These are phyloP conservation scores for Pseudorhiza aurosa DNA, from an alignment of 30 jellyfish, hydroid and myxozoan genomes.

Conservation along the genomic window DNA sequence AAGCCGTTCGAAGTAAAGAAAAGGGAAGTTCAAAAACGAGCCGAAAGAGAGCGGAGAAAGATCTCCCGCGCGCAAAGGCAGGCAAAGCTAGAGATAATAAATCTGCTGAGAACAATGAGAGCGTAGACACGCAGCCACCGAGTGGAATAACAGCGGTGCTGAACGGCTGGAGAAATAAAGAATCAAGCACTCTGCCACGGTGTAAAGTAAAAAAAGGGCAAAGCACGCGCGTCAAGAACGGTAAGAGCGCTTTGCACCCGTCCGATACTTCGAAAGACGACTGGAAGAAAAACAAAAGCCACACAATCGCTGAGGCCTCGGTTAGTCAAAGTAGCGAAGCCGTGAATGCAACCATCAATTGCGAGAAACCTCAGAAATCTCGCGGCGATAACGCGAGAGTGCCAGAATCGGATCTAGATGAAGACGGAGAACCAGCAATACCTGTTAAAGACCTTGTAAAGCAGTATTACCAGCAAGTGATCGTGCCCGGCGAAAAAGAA, in stretches of 20 bases:
- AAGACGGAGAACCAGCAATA: not conserved
- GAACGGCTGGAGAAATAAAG: conserved; percentile 36
- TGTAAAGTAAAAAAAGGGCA: conserved; percentile 1
- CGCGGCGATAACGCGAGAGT: not conserved
- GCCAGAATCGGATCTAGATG: not conserved
- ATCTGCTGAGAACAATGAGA: not conserved
- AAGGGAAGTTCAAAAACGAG: not conserved
- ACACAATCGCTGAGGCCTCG: conserved; percentile 2
- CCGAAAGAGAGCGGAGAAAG: not conserved
- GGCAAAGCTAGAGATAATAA: not conserved
- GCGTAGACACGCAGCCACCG: not conserved
- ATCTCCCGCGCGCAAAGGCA: not conserved
- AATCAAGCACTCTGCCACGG: conserved; percentile 37
- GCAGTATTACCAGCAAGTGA: conserved; percentile 34
- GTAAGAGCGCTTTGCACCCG: not conserved
- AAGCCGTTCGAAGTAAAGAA: not conserved
- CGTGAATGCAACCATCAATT: not conserved
- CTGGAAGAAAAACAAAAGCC: conserved; percentile 24
- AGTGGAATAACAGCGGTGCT: conserved; percentile 18
- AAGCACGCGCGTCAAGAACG: not conserved
- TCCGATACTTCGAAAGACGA: conserved; percentile 3
- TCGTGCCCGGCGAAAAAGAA: conserved; percentile 59
- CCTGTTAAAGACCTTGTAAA: conserved; percentile 56
- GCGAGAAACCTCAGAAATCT: not conserved
- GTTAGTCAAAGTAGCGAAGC: not conserved